Evolutionary conservation across 2,113 vertebrate species (phyloP), one percentile per base, ranked within the genome.

Genomic region (Lepisosteus osseus): DNA sequence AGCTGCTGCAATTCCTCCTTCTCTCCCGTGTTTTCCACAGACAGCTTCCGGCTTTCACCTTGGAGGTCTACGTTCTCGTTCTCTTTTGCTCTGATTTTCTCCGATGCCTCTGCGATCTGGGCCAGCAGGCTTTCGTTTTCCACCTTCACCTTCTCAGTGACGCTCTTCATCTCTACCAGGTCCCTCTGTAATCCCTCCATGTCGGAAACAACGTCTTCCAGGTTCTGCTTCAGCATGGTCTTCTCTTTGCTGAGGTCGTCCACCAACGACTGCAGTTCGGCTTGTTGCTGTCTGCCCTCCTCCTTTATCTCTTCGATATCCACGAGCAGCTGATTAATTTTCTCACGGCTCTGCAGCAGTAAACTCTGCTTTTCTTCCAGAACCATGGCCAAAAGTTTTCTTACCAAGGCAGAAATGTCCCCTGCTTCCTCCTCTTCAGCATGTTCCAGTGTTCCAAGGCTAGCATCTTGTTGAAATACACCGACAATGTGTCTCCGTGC

Each of bases 61-160:
- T 78, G 69, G 73, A 86, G 75, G 69, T 86, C 73, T 76, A 83
- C 65, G 67, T 84, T 64, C 80, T 92, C 89, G 69, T 63, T 84
- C 82, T 88, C 88, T 73, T 71, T 88, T 61, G 67, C 54, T 75
- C 86, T 76, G 61, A 89, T 72, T 62, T 90, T 89, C 63, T 83
- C 81, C 76, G 82, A 80, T 1, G 85, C 42, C 74, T 89, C 82
- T 76, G 85, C 86, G 76, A 92, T 63, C 12, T 85, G 83, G 75
- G 76, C 69, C 69, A 90, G 70, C 68, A 95, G 87, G 72, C 80
- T 86, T 70, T 93, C 85, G 83, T 96, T 96, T 88, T 97, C 96
- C 69, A 62, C 82, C 4, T 72, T 84, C 44, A 84, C 69, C 87
- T 93, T 94, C 75, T 94, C 93, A 84, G 87, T 89, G 71, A 80